These are phyloP conservation scores for Parapristionchus giblindavisi DNA, from an alignment of 2,888 invertebrate species.

Conservation along the genomic window DNA sequence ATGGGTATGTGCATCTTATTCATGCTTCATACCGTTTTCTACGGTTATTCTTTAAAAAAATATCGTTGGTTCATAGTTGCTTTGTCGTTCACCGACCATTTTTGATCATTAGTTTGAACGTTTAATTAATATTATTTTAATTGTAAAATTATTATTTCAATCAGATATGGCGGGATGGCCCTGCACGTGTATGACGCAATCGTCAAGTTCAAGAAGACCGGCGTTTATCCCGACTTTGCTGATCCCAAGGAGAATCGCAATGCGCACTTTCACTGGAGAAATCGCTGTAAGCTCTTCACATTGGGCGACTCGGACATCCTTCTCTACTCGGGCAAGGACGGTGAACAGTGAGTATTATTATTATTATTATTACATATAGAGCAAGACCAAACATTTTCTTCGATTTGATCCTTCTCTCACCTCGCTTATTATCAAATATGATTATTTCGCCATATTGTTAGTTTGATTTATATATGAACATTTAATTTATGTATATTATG, in stretches of 20 bases:
- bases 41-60: neutral
- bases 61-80: neutral
- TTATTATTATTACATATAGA: too few relatives aligned
- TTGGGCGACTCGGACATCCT: neutral
- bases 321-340: slow-evolving; percentile 17
- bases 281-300: slow-evolving; percentile 17
- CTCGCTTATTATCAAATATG: too few relatives aligned
- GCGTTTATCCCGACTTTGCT: slow-evolving; percentile 23
- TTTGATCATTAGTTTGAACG: neutral
- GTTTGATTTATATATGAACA: neutral
- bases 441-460: too few relatives aligned
- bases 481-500: neutral
- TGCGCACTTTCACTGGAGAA: slow-evolving; percentile 36
- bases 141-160: neutral
- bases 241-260: slow-evolving; percentile 17
- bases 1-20: neutral
- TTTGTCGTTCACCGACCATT: too few relatives aligned
- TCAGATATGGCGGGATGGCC: slow-evolving; percentile 26
- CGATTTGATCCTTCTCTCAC: too few relatives aligned
- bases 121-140: neutral
- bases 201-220: slow-evolving; percentile 17
- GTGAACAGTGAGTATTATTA: too few relatives aligned
- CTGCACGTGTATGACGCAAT: slow-evolving; percentile 29
- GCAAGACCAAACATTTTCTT: too few relatives aligned
- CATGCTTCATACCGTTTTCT: neutral